Conservation (phyloP, 2,797 vertebrate species). For the Amazona ochrocephala region DNA sequence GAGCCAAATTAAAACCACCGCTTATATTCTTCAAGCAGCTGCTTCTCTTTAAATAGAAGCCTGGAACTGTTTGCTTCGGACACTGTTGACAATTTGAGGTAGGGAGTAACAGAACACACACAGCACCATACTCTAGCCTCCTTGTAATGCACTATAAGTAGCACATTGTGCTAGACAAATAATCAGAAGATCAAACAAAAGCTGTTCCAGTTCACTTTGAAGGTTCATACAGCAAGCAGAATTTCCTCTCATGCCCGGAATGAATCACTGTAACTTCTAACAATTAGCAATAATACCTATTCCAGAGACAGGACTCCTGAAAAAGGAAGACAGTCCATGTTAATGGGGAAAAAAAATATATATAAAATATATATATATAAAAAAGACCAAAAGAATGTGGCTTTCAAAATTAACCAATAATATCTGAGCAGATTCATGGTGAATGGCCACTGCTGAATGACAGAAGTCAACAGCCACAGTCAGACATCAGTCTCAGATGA, state of each 20-base stretch:
- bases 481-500: not conserved
- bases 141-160: constrained; percentile 38
- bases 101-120: constrained; percentile 53
- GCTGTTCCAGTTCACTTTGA: constrained; percentile 11
- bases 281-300: not conserved
- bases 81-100: constrained; percentile 47
- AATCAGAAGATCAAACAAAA: constrained; percentile 49
- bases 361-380: not conserved
- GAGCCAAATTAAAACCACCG: constrained; percentile 8
- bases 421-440: not conserved
- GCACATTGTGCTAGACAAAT: constrained; percentile 26
- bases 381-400: not conserved
- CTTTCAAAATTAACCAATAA: not conserved
- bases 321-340: not conserved
- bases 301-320: not conserved
- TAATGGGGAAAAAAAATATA: not conserved
- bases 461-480: not conserved
- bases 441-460: not conserved
- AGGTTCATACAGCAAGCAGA: not conserved
- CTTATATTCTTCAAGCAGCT: not conserved
- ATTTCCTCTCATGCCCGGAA: not conserved
- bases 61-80: constrained; percentile 23
- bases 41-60: constrained; percentile 47
- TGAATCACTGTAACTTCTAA: not conserved
- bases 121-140: constrained; percentile 16